phyloP scores from a whole-genome alignment of 2,888 invertebrate genomes.

The Macaria notata region DNA sequence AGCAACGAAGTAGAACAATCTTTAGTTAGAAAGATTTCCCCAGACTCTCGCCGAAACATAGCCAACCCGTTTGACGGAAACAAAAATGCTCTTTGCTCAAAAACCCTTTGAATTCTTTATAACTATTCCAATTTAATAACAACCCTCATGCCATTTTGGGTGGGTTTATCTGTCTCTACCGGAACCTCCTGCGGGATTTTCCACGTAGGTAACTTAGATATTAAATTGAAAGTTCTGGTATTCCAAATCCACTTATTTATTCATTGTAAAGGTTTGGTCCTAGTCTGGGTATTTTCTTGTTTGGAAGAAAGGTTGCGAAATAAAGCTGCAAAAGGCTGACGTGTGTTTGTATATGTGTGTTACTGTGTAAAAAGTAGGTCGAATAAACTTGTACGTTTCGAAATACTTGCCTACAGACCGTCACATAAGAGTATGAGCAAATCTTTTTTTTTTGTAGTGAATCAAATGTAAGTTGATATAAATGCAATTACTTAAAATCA shows the following conservation, averaged over 20 bases:
- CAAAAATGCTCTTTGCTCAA: conserved; percentile 25
- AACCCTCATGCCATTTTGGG: conserved; percentile 22
- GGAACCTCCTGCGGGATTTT: conserved; percentile 15
- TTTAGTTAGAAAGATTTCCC: conserved; percentile 21
- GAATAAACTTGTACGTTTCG: too few species aligned
- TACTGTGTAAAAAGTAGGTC: too few species aligned
- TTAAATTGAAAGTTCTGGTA: conserved; percentile 11
- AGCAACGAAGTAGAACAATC: conserved; percentile 5
- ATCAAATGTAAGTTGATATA: too few species aligned
- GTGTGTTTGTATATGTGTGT: too few species aligned
- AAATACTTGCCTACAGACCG: too few species aligned
- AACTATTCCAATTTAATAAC: conserved; percentile 25
- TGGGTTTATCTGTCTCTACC: conserved; percentile 27
- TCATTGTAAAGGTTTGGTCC: conserved; percentile 8
- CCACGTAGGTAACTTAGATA: conserved; percentile 9
- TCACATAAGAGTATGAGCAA: too few species aligned
- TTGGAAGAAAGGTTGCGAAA: too few species aligned
- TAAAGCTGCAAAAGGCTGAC: too few species aligned
- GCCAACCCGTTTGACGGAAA: conserved; percentile 42
- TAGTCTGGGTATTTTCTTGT: too few species aligned
- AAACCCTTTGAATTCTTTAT: conserved; percentile 29
- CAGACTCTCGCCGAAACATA: conserved; percentile 37
- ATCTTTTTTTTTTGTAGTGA: too few species aligned
- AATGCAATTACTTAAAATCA: too few species aligned
- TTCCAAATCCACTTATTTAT: conserved; percentile 43